Evolutionary conservation across 2,797 vertebrate species (phyloP), one percentile per base, ranked within the genome.

Genomic region (Anomalospiza imberbis): DNA sequence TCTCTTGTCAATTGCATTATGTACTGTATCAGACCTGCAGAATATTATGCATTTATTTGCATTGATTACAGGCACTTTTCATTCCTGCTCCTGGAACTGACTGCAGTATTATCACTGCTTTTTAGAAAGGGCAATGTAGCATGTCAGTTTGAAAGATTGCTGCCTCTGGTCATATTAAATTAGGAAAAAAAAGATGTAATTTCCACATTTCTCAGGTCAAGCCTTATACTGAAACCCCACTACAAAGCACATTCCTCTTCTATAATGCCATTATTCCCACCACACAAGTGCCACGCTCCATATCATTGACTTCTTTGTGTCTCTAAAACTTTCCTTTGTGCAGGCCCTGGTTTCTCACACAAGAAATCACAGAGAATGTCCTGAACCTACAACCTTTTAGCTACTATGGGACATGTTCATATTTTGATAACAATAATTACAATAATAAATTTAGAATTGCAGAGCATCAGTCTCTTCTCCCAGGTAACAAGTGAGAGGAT

Each of bases 41-140:
- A 93, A 88, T 83, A 92, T 89, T 81, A 53, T 89, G 36, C 68
- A 92, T 92, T 40, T 91, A 72, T 95, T 77, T 92, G 67, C 74
- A 95, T 78, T 89, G 87, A 92, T 96, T 92, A 85, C 19, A 88
- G 65, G 17, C 2, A 4, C 26, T 72, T 90, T 81, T 92, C 73
- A 81, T 71, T 94, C 83, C 48, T 71, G 53, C 24, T 83, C n/a
- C 58, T 75, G 50, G 34, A 93, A 77, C 26, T 34, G 60, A 45
- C 78, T 83, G 32, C 44, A 83, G 18, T 68, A 32, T 29, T 85
- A 77, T 48, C 51, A 60, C 14, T 45, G 51, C 26, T 71, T 87
- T 91, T 85, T 54, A 74, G 61, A 89, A 91, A 80, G 60, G 53
- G 57, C 54, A 77, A 44, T 50, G 42, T 80, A 80, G 57, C 55